These are phyloP conservation scores for Syncerus caffer DNA, from an alignment of 2,797 vertebrate genomes.

Conservation along the genomic window DNA sequence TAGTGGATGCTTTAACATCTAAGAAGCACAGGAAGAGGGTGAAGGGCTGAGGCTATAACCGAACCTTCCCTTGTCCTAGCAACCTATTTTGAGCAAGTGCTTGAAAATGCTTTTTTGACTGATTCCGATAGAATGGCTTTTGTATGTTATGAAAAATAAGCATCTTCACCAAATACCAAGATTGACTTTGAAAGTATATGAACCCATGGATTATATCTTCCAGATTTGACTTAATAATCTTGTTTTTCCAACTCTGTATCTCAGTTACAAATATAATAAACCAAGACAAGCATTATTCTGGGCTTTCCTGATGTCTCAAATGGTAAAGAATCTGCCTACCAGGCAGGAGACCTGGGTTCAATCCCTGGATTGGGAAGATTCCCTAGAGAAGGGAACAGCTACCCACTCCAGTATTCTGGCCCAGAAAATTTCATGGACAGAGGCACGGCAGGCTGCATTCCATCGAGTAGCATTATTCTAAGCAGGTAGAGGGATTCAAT, in stretches of 20 bases:
- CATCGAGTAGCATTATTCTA: not conserved
- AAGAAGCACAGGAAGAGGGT: not conserved
- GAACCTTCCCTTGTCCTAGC: not conserved
- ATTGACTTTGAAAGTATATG: not conserved
- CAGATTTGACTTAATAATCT: not conserved
- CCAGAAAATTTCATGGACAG: not conserved
- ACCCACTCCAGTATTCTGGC: not conserved
- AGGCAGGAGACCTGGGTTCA: not conserved
- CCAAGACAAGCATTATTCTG: not conserved
- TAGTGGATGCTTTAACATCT: not conserved
- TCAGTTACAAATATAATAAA: conserved; percentile 14
- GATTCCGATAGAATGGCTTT: not conserved
- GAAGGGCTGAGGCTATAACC: not conserved
- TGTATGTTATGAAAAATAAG: not conserved
- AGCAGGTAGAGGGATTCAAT: not conserved
- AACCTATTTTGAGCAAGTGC: not conserved
- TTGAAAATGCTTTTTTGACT: not conserved
- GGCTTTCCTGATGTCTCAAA: not conserved
- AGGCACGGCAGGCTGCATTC: not conserved
- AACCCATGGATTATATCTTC: not conserved
- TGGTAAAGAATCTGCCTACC: not conserved
- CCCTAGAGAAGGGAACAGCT: not conserved
- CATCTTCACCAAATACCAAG: not conserved
- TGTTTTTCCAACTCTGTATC: not conserved
- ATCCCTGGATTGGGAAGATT: not conserved